Evolutionary conservation across 2,113 vertebrate species (phyloP).

Genomic region (Tyto alba): DNA sequence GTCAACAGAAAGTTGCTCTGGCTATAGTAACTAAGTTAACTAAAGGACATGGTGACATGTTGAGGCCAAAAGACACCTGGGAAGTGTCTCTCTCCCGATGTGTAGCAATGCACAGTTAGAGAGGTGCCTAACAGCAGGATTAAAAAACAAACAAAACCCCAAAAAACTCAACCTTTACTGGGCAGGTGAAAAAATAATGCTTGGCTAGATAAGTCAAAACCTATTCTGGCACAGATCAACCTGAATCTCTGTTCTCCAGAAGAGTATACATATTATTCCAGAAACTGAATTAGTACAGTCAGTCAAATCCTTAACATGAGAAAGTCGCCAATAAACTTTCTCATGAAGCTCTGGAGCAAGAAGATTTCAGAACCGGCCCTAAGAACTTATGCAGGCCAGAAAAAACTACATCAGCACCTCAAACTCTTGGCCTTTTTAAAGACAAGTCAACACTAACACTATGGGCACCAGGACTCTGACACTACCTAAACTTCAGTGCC

Average conservation of each 20-base stretch:
- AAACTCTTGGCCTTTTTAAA: background rate
- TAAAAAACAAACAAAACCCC: background rate
- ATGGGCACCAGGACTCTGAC: background rate
- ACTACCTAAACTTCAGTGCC: background rate
- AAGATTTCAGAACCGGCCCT: background rate
- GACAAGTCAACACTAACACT: background rate
- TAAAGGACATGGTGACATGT: background rate
- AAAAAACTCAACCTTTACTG: background rate
- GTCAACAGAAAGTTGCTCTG: background rate
- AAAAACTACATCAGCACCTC: background rate
- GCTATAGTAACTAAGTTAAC: background rate
- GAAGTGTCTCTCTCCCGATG: background rate
- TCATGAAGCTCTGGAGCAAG: background rate
- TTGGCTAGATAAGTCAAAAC: background rate
- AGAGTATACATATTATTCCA: background rate
- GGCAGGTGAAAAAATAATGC: background rate
- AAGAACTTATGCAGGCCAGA: background rate
- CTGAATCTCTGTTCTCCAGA: background rate
- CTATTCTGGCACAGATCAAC: background rate
- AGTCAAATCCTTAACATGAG: background rate
- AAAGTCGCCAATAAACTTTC: background rate
- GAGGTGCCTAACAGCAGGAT: background rate
- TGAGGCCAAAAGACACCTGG: background rate
- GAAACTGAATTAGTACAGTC: background rate
- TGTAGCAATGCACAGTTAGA: background rate